phyloP scores from a whole-genome alignment of 2,797 vertebrate genomes.

The Remorina albescens region DNA sequence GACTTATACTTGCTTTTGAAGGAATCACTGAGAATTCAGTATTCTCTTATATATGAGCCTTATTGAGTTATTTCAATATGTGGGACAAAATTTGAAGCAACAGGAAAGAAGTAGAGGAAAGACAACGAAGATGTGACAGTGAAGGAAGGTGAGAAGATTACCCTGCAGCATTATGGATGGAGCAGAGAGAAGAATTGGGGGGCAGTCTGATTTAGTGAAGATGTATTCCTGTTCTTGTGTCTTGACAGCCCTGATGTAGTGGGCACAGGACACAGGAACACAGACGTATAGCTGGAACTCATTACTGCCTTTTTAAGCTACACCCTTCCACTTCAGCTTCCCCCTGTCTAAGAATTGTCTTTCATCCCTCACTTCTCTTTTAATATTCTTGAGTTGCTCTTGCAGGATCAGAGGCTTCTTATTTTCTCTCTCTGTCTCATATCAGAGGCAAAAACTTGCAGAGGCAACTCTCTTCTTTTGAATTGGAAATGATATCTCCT shows the following conservation, averaged over 20 bases:
- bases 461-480: conserved; percentile 34
- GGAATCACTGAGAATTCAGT: conserved; percentile 48
- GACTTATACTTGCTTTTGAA: conserved; percentile 50
- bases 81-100: conserved; percentile 15
- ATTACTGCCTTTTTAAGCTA: conserved; percentile 32
- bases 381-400: conserved; percentile 38
- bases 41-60: conserved; percentile 35
- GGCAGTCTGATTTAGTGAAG: conserved; percentile 64
- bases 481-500: conserved; percentile 33
- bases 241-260: conserved; percentile 47
- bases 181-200: conserved; percentile 25
- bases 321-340: conserved; percentile 45
- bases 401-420: conserved; percentile 40
- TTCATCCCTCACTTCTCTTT: conserved; percentile 50
- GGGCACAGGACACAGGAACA: conserved; percentile 23
- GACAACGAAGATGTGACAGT: conserved; percentile 23
- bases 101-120: conserved; percentile 12
- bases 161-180: conserved; percentile 56
- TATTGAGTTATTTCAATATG: conserved; percentile 37
- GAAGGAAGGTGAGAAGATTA: conserved; percentile 29
- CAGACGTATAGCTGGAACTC: conserved; percentile 38
- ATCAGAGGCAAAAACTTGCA: conserved; percentile 32
- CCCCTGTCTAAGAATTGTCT: conserved; percentile 28
- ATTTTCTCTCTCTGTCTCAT: conserved; percentile 20
- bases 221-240: conserved; percentile 45